These are phyloP conservation scores for Antheraea pernyi DNA, from an alignment of 1,140 invertebrate species.

Conservation along the genomic window DNA sequence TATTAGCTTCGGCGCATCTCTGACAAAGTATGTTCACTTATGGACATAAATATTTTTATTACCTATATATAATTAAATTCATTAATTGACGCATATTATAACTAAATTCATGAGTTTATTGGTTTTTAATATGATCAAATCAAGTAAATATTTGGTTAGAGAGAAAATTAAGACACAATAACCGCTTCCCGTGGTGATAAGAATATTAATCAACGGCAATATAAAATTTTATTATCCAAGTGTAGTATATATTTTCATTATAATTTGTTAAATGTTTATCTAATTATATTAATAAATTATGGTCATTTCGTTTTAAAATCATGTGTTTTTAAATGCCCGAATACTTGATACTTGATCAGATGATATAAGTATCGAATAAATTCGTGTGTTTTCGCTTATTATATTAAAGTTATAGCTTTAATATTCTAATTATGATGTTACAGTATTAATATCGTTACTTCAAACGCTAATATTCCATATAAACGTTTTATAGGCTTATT, in stretches of 20 bases:
- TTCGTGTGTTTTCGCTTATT: no score
- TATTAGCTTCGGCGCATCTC: no score
- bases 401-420: no score
- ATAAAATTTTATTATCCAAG: background rate
- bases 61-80: background rate
- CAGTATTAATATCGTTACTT: no score
- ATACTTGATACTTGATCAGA: no score
- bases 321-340: background rate
- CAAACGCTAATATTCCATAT: no score
- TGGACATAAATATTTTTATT: background rate
- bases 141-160: background rate
- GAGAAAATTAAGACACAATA: constrained; percentile 1
- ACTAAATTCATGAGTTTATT: background rate
- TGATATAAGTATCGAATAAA: no score
- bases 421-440: no score
- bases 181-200: background rate
- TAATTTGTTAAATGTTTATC: background rate
- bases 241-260: background rate
- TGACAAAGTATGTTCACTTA: background rate
- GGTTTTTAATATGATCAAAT: background rate
- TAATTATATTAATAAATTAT: constrained; percentile 3
- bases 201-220: background rate
- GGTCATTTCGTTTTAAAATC: background rate
- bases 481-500: no score
- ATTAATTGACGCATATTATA: background rate